Conservation (phyloP, 2,113 vertebrate species). For the Chelonoidis abingdonii region DNA sequence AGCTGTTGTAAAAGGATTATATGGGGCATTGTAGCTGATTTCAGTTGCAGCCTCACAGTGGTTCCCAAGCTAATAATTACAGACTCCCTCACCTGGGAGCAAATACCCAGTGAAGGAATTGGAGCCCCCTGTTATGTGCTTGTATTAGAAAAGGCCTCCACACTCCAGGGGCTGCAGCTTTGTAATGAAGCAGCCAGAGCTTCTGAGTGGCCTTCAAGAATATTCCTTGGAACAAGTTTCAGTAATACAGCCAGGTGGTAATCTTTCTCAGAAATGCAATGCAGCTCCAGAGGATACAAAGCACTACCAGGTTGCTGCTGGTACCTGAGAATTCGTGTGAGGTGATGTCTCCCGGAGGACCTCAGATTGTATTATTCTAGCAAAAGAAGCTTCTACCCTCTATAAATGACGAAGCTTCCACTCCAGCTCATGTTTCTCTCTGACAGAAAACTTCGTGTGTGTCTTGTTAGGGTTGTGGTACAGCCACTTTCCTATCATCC, state of each 20-base stretch:
- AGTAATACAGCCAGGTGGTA: not conserved
- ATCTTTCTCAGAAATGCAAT: not conserved
- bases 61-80: not conserved
- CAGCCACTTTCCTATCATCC: slow-evolving; percentile 38
- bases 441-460: slow-evolving; percentile 1
- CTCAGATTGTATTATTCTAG: slow-evolving; percentile 53
- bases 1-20: not conserved
- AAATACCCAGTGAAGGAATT: not conserved
- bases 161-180: not conserved
- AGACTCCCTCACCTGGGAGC: not conserved
- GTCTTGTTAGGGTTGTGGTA: not conserved
- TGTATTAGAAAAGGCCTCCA: not conserved
- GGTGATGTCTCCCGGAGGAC: not conserved
- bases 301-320: slow-evolving; percentile 26
- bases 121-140: not conserved
- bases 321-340: slow-evolving; percentile 36
- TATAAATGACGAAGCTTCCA: slow-evolving; percentile 29
- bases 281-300: slow-evolving; percentile 48
- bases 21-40: not conserved
- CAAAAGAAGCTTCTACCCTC: slow-evolving; percentile 24
- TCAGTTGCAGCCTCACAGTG: not conserved
- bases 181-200: not conserved
- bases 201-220: not conserved
- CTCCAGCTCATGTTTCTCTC: not conserved
- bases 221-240: not conserved